phyloP scores from a whole-genome alignment of 35 echinoderm and acorn worm species.

The Ptychodera flava region DNA sequence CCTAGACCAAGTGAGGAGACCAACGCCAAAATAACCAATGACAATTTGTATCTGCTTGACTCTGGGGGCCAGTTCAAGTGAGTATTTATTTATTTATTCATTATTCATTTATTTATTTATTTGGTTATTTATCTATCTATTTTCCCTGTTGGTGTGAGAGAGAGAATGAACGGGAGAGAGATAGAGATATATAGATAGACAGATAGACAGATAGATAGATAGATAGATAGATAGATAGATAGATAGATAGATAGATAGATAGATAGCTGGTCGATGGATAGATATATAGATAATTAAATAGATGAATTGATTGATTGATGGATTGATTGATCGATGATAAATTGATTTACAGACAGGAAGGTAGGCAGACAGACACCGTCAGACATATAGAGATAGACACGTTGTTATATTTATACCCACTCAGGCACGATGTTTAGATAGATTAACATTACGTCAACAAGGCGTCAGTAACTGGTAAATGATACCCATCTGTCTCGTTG shows the following conservation, averaged over 20 bases:
- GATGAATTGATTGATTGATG: not conserved
- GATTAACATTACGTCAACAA: not conserved
- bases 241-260: not conserved
- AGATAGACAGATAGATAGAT: no score
- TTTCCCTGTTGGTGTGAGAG: no score
- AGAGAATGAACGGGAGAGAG: no score
- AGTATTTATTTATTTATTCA: slow-evolving; percentile 23
- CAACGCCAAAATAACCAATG: slow-evolving; percentile 55
- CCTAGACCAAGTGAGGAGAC: slow-evolving; percentile 57
- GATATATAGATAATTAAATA: no score
- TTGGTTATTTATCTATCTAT: no score
- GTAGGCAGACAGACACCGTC: not conserved
- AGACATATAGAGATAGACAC: not conserved
- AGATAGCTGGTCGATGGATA: not conserved
- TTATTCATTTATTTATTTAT: no score
- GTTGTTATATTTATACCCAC: not conserved
- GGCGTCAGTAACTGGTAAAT: not conserved
- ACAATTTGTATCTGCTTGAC: slow-evolving; percentile 62
- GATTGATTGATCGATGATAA: not conserved
- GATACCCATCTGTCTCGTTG: not conserved
- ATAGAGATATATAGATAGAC: no score
- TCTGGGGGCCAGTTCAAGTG: slow-evolving; percentile 86
- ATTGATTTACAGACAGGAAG: not conserved
- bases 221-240: not conserved
- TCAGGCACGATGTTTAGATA: not conserved